phyloP scores from a whole-genome alignment of 2,888 invertebrate genomes.

The Stenodera caucasica region DNA sequence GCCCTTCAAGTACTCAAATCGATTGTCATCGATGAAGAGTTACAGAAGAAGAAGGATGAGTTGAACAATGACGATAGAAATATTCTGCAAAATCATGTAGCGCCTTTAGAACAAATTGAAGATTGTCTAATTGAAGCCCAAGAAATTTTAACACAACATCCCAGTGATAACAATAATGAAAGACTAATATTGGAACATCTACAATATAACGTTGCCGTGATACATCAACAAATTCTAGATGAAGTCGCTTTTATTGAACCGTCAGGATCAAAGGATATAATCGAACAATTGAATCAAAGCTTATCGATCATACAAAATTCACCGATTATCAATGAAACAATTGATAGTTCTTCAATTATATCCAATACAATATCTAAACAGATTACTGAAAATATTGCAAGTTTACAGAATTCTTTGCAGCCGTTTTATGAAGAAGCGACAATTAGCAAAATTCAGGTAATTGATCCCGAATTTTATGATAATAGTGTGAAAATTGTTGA shows the following conservation, averaged over 20 bases:
- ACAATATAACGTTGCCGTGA: constrained; percentile 48
- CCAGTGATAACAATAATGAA: constrained; percentile 20
- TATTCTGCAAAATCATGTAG: constrained; percentile 56
- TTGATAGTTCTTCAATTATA: constrained; percentile 29
- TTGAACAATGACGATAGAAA: constrained; percentile 52
- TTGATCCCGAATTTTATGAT: constrained; percentile 44
- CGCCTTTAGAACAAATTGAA: constrained; percentile 59
- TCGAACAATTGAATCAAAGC: constrained; percentile 27
- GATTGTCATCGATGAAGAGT: constrained; percentile 55
- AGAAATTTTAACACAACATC: constrained; percentile 39
- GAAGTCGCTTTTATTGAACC: constrained; percentile 40
- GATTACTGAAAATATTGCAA: constrained; percentile 42
- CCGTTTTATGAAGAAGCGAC: constrained; percentile 43
- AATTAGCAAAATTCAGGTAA: constrained; percentile 40
- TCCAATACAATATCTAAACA: constrained; percentile 33
- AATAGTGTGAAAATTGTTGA: constrained; percentile 47
- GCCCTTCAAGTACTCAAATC: constrained; percentile 56
- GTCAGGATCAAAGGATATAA: constrained; percentile 17
- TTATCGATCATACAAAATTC: constrained; percentile 46
- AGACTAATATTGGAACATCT: constrained; percentile 43
- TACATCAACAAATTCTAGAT: constrained; percentile 48
- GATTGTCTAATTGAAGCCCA: constrained; percentile 61
- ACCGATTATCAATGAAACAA: constrained; percentile 41
- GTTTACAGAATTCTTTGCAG: constrained; percentile 45
- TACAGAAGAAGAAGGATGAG: constrained; percentile 56